Percentiles rank a stretch among this genome's conserved stretches.
Evolutionary conservation across 2,888 invertebrate species (phyloP).

Genomic region (Hololepta plana): DNA sequence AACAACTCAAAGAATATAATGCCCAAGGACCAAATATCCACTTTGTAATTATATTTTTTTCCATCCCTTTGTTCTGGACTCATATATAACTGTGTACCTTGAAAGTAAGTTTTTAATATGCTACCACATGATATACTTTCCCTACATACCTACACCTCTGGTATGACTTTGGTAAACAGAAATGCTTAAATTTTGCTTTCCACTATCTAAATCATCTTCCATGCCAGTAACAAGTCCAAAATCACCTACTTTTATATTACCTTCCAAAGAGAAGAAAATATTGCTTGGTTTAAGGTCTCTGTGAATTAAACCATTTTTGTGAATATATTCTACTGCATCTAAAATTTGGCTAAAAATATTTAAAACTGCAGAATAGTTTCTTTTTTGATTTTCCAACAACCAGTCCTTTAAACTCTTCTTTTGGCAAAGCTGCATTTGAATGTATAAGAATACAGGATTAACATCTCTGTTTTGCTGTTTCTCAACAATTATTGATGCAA

Average conservation of each 20-base stretch:
- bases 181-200: slow-evolving; percentile 14
- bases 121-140: too few species aligned
- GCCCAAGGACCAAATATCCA: slow-evolving; percentile 89
- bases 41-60: slow-evolving; percentile 68
- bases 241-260: slow-evolving; percentile 88
- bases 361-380: too few species aligned
- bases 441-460: too few species aligned
- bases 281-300: slow-evolving; percentile 88
- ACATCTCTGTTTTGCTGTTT: too few species aligned
- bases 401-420: slow-evolving; percentile 82
- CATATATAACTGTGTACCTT: slow-evolving; percentile 92
- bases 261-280: slow-evolving; percentile 84
- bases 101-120: slow-evolving; percentile 4
- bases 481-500: not conserved
- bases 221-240: slow-evolving; percentile 93
- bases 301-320: slow-evolving; percentile 82
- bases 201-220: slow-evolving; percentile 33
- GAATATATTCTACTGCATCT: slow-evolving; percentile 90
- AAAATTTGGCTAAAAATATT: slow-evolving; percentile 76
- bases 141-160: slow-evolving; percentile 42
- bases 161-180: slow-evolving; percentile 31
- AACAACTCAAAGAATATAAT: slow-evolving; percentile 87
- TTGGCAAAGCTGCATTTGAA: slow-evolving; percentile 94
- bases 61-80: slow-evolving; percentile 83
- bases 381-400: slow-evolving; percentile 43